phyloP scores from a whole-genome alignment of 2,113 vertebrate genomes.

The Pogonocichla stellata region DNA sequence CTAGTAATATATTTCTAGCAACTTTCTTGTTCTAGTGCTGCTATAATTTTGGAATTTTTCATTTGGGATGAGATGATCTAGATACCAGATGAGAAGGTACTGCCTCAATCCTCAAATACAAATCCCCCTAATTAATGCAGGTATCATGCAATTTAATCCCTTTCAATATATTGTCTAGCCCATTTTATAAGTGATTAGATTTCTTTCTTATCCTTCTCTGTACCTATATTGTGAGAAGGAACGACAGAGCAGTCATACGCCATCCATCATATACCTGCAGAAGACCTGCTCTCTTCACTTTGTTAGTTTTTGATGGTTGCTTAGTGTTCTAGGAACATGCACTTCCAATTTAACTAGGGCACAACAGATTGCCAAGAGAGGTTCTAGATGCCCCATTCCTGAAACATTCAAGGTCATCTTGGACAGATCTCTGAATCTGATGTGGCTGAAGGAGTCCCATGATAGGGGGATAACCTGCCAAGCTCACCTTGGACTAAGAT shows the following conservation, averaged over 20 bases:
- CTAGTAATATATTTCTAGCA: background rate
- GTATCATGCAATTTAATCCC: background rate
- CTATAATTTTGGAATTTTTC: background rate
- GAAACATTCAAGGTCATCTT: background rate
- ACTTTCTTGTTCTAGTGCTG: background rate
- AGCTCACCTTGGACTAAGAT: background rate
- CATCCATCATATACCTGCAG: background rate
- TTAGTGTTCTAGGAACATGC: background rate
- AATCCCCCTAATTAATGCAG: background rate
- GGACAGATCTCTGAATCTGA: background rate
- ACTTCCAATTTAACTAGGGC: slow-evolving; percentile 18
- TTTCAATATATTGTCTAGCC: background rate
- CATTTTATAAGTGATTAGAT: background rate
- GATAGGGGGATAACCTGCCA: background rate
- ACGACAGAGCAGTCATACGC: background rate
- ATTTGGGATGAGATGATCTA: background rate
- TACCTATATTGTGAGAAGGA: background rate
- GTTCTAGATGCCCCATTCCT: background rate
- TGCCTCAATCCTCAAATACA: background rate
- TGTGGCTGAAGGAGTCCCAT: background rate
- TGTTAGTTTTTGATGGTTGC: background rate
- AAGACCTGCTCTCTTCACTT: background rate
- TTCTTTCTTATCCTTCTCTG: background rate
- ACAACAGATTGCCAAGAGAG: background rate
- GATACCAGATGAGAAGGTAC: background rate